Evolutionary conservation across 2,797 vertebrate genomes (phyloP).

Genomic region (Lophotriccus pileatus): DNA sequence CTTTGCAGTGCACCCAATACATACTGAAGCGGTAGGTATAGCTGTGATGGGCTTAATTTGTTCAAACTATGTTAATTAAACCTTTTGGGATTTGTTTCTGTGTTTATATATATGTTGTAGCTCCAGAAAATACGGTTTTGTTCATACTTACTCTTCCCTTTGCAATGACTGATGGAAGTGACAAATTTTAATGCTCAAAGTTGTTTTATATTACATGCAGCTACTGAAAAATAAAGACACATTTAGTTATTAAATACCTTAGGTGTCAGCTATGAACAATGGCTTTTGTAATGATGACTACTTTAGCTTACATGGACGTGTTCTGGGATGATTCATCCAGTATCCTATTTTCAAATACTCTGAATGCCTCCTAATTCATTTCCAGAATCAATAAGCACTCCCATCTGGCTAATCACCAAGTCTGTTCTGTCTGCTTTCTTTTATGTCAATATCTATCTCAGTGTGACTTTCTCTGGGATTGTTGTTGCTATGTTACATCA

Average conservation of each 20-base stretch:
- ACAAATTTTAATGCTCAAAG: neutral
- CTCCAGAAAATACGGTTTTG: neutral
- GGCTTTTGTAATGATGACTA: neutral
- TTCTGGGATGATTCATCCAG: neutral
- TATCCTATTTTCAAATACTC: neutral
- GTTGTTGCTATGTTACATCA: neutral
- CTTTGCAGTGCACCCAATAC: conserved; percentile 95
- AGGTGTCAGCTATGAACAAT: neutral
- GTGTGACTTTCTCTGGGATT: neutral
- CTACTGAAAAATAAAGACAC: neutral
- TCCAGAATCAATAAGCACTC: neutral
- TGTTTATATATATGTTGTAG: neutral
- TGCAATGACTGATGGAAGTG: neutral
- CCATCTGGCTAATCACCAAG: neutral
- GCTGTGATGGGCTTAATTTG: neutral
- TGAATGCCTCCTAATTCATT: neutral
- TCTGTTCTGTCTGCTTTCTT: neutral
- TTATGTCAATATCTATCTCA: neutral
- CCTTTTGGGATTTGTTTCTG: neutral
- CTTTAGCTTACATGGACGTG: neutral
- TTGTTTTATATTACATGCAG: neutral
- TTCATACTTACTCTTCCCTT: neutral
- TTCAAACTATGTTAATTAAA: neutral
- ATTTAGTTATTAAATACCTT: neutral
- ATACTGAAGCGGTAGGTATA: conserved; percentile 94